Base-by-base conservation (phyloP, 1,140 invertebrate genomes). In the Stegodyphus dumicola region DNA sequence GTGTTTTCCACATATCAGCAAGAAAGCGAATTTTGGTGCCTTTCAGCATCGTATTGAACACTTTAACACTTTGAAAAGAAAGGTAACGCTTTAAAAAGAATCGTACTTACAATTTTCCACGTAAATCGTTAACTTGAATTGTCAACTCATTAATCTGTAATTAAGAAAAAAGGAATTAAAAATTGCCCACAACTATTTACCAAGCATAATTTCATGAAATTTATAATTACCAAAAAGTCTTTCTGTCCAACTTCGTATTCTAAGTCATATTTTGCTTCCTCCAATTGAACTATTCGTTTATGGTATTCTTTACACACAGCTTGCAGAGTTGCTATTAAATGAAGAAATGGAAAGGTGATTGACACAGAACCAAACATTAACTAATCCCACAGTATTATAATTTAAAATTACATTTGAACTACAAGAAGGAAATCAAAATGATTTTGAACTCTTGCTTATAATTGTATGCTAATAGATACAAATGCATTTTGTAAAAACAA, bases 71-170 rank as follows among this genome's bases (percentile, higher is more conserved):
- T 33, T 33, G 33, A 33, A 33, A 33, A 33, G 33, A 33, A 33
- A 33, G 33, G 33, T 33, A 33, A 33, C 33, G 33, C n/a, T 33
- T 33, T 33, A 33, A 33, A 33, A 33, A 33, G 33, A 33, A 33
- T 69, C 65, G 88, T 92, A 97, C 96, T 97, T 94, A 99, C 97
- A 99, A 99, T 95, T 99, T 99, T 91, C 98, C 98, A 93, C 98
- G 95, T 90, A 99, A 95, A 93, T 99, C 98, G 92, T 99, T 99
- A 89, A 99, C 98, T 94, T 99, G 97, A 92, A 98, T 96, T 93
- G 98, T 99, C 91, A 99, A 95, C 92, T 99, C 97, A 91, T 98
- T 93, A 92, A 99, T 84, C 87, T 86, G 33, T 10, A 86, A 60
- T 6, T n/a, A n/a, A 66, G 6, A 67, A 54, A 60, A 13, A 18